Evolutionary conservation across 1,140 invertebrate species (phyloP), one percentile per base, ranked within the genome.

Genomic region (Listronotus oregonensis): DNA sequence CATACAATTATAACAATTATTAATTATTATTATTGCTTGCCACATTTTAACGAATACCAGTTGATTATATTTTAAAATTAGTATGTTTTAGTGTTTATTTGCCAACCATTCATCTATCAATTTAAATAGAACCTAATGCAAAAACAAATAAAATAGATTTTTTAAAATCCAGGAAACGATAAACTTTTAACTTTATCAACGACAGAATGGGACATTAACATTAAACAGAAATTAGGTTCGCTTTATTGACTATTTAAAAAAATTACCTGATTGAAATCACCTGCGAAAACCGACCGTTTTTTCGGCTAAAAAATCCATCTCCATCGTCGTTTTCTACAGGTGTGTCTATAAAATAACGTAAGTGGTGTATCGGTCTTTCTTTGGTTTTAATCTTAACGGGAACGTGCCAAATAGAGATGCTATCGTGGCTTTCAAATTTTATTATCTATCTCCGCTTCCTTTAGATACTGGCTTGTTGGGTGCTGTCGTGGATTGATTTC

Each of bases 361-460:
- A 37, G 34, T 37, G 34, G 8, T 37, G 34, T 1, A 9, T 10
- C 34, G 34, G 34, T 12, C 34, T 46, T 46, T 46, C 17, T 5
- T 14, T 7, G 14, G 40, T 42, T 42, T 42, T 14, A 42, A 42
- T 46, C 43, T 46, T 46, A 46, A 46, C n/a, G 43, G 43, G 43
- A 46, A 46, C 43, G 43, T 46, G 43, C 43, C 43, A 46, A 46
- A 46, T 46, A 46, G 43, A 46, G 43, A 14, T 14, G n/a, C 17
- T 17, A 14, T 46, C n/a, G 4, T 3, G 1, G 10, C 7, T 46
- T 17, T 18, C 43, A 14, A 46, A 46, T 46, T 46, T 14, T 46
- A 46, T 46, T 46, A 46, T 46, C 43, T 18, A 46, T 46, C n/a
- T 46, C 43, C 43, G 43, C 4, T 18, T 46, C 17, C n/a, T 18